Base-by-base conservation (phyloP, 2,888 invertebrate genomes). In the Caenorhabditis plicata region DNA sequence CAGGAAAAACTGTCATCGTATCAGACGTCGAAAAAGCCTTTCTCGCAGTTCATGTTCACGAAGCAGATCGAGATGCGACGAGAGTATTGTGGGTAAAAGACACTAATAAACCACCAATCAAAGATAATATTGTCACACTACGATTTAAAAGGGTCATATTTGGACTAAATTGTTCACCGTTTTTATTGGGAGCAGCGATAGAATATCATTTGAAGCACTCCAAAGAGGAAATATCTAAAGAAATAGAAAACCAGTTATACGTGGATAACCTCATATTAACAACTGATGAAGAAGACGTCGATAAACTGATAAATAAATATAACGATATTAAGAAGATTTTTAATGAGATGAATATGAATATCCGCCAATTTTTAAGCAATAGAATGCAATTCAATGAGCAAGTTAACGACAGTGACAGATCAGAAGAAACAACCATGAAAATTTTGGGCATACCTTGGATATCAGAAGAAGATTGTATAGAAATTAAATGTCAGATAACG, bases 21-120 rank as follows among this genome's bases (percentile, higher is more conserved):
- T 23, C 51, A 2, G 71, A 71, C 27, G 41, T 71, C 4, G 58
- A 65, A 43, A 66, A 71, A 17, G 63, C 67, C 2, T 68, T 71
- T 43, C 41, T 60, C 11, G 57, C 57, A 46, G 32, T 69, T 11
- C 26, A 41, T 3, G 31, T 70, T 1, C 48, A 72, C 13, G 23
- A 44, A 41, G 13, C 13, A 7, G 49, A 70, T 25, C 25, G 65
- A 29, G 65, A 71, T 25, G 48, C 19, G 4, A 38, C 50, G 1
- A 17, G 71, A 26, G 43, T 57, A 19, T 26, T 70, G 4, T 54
- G 55, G 57, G 27, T 55, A 4, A 50, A 56, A 27, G 50, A 70
- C 20, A 23, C 11, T 13, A 19, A 17, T 9, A n/a, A 40, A 29
- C 56, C 56, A 31, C 17, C 39, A 9, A 17, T 42, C 0, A 17